Evolutionary conservation across 1,140 invertebrate genomes (phyloP).

Genomic region (Cotesia glomerata): DNA sequence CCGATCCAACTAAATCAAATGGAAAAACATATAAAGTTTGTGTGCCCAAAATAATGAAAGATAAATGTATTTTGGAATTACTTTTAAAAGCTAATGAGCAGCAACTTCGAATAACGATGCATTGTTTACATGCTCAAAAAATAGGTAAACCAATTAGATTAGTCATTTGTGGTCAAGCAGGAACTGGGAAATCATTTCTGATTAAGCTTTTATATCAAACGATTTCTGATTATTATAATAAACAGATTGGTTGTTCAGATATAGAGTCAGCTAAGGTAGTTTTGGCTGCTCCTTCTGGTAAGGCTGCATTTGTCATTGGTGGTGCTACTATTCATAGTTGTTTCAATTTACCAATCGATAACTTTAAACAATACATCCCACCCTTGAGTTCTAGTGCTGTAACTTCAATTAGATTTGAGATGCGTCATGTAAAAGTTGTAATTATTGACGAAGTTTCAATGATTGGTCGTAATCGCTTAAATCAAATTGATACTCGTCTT

Average conservation of each 20-base stretch:
- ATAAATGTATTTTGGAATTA: conserved; percentile 2
- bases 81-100: conserved; percentile 11
- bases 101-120: conserved; percentile 20
- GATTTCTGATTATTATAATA: conserved; percentile 32
- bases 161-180: conserved; percentile 37
- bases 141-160: conserved; percentile 20
- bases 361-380: conserved; percentile 22
- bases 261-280: conserved; percentile 36
- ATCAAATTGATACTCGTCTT: conserved; percentile 41
- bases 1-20: background rate
- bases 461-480: conserved; percentile 42
- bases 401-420: conserved; percentile 34
- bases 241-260: conserved; percentile 24
- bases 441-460: conserved; percentile 58
- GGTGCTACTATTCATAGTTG: conserved; percentile 49
- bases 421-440: conserved; percentile 43
- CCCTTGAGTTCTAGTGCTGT: conserved; percentile 30
- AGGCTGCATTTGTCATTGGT: conserved; percentile 49
- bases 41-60: background rate
- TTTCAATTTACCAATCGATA: conserved; percentile 45
- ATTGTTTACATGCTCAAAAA: conserved; percentile 12
- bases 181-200: conserved; percentile 37
- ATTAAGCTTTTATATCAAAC: conserved; percentile 34
- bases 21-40: background rate
- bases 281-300: conserved; percentile 47